Evolutionary conservation across 2,888 invertebrate genomes (phyloP).

Genomic region (Agonopterix alstromeriana): DNA sequence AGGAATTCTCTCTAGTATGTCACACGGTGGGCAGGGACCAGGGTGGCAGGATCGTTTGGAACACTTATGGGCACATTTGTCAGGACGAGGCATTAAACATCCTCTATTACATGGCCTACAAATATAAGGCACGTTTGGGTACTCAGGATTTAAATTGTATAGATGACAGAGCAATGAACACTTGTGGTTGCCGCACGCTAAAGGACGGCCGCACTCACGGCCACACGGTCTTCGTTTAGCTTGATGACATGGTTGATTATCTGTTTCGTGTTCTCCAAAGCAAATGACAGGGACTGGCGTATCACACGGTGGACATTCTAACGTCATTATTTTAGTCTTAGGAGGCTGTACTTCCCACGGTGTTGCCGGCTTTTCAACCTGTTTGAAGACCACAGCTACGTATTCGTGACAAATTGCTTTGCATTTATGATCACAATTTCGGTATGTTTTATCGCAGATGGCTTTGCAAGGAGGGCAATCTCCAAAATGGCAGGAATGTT

Average conservation of each 20-base stretch:
- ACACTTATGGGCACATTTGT: conserved; percentile 87
- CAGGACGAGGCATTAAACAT: conserved; percentile 80
- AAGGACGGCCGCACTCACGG: conserved; percentile 81
- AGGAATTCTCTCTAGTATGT: conserved; percentile 79
- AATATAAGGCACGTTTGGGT: conserved; percentile 64
- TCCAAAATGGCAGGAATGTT: conserved; percentile 89
- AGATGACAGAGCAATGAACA: conserved; percentile 86
- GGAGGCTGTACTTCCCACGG: conserved; percentile 80
- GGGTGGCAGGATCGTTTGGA: conserved; percentile 81
- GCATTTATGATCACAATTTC: conserved; percentile 82
- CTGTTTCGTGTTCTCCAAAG: conserved; percentile 83
- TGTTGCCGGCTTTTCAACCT: conserved; percentile 77
- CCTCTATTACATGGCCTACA: conserved; percentile 64
- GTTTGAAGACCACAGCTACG: conserved; percentile 79
- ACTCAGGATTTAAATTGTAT: conserved; percentile 29
- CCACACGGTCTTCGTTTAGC: conserved; percentile 87
- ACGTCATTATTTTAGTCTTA: conserved; percentile 62
- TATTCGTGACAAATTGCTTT: conserved; percentile 85
- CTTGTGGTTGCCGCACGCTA: conserved; percentile 87
- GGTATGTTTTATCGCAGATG: conserved; percentile 78
- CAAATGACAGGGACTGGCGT: conserved; percentile 83
- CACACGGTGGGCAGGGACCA: conserved; percentile 86
- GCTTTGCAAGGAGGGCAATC: conserved; percentile 90
- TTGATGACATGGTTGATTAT: conserved; percentile 81
- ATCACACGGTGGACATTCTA: conserved; percentile 85